Evolutionary conservation across 2,113 vertebrate genomes (phyloP).

Genomic region (Acanthisitta chloris): DNA sequence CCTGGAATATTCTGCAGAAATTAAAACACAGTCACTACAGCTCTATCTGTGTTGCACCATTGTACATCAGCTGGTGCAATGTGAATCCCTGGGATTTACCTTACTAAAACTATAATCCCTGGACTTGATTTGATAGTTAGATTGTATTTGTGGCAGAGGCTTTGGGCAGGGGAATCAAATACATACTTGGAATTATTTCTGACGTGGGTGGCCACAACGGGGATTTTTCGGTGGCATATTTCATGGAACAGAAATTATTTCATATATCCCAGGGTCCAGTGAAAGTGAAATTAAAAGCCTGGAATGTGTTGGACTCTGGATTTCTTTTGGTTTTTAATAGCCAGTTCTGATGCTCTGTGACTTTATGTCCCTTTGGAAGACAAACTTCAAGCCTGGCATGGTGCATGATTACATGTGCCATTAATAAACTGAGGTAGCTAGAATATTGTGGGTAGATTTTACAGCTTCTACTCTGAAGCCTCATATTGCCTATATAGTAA

Average conservation of each 20-base stretch:
- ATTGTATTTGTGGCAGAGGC: constrained; percentile 27
- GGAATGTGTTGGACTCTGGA: background rate
- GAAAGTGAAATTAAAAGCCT: constrained; percentile 34
- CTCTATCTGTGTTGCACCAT: background rate
- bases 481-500: background rate
- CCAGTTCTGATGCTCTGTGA: background rate
- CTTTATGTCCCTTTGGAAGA: background rate
- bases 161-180: constrained; percentile 47
- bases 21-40: background rate
- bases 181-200: constrained; percentile 57
- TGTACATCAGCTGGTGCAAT: constrained; percentile 5
- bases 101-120: constrained; percentile 52
- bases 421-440: background rate
- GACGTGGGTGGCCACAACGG: background rate
- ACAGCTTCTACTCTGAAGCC: background rate
- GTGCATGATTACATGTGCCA: background rate
- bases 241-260: constrained; percentile 13
- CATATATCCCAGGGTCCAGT: background rate
- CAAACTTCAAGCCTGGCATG: background rate
- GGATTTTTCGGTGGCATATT: constrained; percentile 31
- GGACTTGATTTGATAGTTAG: constrained; percentile 60
- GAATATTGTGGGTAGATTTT: background rate
- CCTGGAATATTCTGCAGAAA: constrained; percentile 1
- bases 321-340: background rate
- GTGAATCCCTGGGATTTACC: constrained; percentile 37